Base-by-base conservation (phyloP, 1,140 invertebrate species). In the Lepidurus arcticus region DNA sequence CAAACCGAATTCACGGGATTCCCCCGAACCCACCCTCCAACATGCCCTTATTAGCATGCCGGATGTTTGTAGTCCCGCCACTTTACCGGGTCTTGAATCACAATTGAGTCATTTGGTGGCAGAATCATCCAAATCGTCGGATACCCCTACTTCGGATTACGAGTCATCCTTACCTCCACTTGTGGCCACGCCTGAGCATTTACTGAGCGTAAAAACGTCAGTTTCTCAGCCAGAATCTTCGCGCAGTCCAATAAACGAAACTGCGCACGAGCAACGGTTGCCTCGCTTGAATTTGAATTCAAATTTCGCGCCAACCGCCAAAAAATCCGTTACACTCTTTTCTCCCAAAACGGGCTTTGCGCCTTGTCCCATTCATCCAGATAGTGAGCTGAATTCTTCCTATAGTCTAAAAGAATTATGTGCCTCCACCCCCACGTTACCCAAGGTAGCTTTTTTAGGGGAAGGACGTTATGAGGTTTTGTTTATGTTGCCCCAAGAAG, bases 391-490 rank as follows among this genome's bases (percentile, higher is more conserved):
- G 4, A 65, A 65, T 65, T 65, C 53, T 4, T 65, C 75, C 8
- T 45, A 44, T 76, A 44, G 34, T 45, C 75, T 45, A 21, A 34
- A 76, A 44, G 47, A 44, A 76, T 26, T 26, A 43, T 26, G 47
- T n/a, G 43, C 75, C 34, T 42, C 43, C 21, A 45, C 47, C 47
- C 47, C 75, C 44, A 26, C 75, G 2, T 42, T 47, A 16, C 75
- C 47, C 34, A 76, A 76, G 24, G 75, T 76, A 11, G 43, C 43
- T 10, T 44, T 44, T 10, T 8, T 45, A 16, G 75, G 75, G 24
- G 47, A 76, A 34, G 47, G 43, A 45, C 43, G 43, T 43, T 76
- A 76, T 44, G 75, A 76, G 10, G 24, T 47, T n/a, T 21, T 76
- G 21, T 47, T 76, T 45, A 11, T 76, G 42, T 42, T 76, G 43